Evolutionary conservation across 2,113 vertebrate genomes (phyloP), one percentile per base, ranked within the genome.

Genomic region (Toxotes chatareus): DNA sequence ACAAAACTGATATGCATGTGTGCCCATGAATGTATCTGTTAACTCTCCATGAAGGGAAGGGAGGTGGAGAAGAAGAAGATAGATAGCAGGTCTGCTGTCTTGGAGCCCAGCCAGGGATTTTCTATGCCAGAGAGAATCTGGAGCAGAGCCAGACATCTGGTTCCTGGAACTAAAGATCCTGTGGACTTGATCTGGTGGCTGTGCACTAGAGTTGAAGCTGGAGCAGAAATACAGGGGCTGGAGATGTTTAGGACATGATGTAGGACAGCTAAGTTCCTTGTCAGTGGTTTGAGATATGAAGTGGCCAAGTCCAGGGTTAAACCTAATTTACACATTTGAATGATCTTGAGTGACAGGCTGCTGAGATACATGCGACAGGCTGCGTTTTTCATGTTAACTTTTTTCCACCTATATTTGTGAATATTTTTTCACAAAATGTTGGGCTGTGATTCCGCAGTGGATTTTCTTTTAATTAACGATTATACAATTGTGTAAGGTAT

Each of bases 21-120:
- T 68, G 73, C 16, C 59, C 38, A 9, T 34, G 38, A 42, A 61
- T 0, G 31, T 16, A 53, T 60, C 64, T 40, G 23, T 40, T 51
- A 34, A 55, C 13, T 21, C 5, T 42, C 42, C 38, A 38, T 17
- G 66, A n/a, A 84, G 44, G 13, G 46, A 23, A 21, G 8, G 44
- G 34, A 56, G n/a, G 44, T 16, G 47, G 55, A 71, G 73, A 51
- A 73, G 73, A 51, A 73, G 40, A 36, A 80, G 84, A 82, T 51
- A 47, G 27, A 70, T 32, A 61, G 69, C 57, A 70, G 69, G 84
- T 83, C 76, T 88, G 83, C 78, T 88, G 75, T 73, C 61, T 66
- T 86, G 89, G 83, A 88, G 47, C 9, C 1, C 14, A 62, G 80
- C 79, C 80, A 60, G 36, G 60, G 60, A 7, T 47, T 67, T 66